Base-by-base conservation (phyloP, 2,888 invertebrate species). In the Ashinkailepas kermadecensis region DNA sequence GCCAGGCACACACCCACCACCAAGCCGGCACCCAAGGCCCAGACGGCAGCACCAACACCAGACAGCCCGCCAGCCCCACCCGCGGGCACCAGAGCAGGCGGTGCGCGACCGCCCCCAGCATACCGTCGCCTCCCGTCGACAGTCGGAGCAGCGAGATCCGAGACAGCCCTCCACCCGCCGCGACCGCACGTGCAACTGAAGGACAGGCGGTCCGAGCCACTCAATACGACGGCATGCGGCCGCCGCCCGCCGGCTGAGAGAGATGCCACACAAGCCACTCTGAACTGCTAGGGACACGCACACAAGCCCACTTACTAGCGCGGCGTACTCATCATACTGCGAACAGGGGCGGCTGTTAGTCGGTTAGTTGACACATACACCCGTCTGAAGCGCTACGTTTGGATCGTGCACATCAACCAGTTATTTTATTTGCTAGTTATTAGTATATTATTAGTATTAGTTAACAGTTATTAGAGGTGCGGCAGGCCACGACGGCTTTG, bases 291-390 rank as follows among this genome's bases (percentile, higher is more conserved):
- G 58, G 80, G 56, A 25, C 39, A 39, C 39, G 39, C 39, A 39
- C 39, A 39, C 39, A 4, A 4, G 39, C 39, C 18, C n/a, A 64
- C 81, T 64, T 39, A 64, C 57, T 7, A 67, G 65, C 54, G 64
- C 54, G 11, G 81, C 56, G 57, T 64, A 23, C 23, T 56, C 81
- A 23, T 67, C 62, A 21, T 80, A 62, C 80, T 80, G 80, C 10
- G 25, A 64, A 13, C 15, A 39, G 39, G 39, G 39, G 39, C 39
- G 4, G 39, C 39, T 39, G 39, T 39, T 39, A 39, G 39, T 39
- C 39, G 39, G 39, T 39, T 39, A 39, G 39, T 39, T 39, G 4
- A 4, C 39, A 39, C 39, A 39, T 3, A 39, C 39, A 39, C 39
- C 39, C 39, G 39, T 39, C 39, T 4, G 39, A 39, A 39, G 39